Percentiles rank a stretch among this genome's conserved stretches.
Conservation (phyloP, 2,113 vertebrate species). For the Lycaon pictus region DNA sequence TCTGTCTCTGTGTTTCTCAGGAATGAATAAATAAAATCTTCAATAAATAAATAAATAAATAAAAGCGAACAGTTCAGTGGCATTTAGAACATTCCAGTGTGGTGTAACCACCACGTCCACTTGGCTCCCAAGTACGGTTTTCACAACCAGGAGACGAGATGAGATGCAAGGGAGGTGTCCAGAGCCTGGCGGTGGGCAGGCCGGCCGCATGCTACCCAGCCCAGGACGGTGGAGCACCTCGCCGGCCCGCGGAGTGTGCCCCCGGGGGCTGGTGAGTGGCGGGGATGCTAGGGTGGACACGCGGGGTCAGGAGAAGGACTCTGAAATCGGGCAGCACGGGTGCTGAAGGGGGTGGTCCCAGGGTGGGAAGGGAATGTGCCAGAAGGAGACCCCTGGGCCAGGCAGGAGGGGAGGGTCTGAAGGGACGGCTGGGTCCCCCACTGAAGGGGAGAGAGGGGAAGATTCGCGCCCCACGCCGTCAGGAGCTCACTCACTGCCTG, state of each 20-base stretch:
- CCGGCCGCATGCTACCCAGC: not conserved
- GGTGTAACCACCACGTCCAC: too few species aligned
- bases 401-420: not conserved
- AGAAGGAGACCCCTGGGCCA: not conserved
- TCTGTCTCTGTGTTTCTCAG: too few species aligned
- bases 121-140: not conserved
- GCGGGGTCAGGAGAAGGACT: not conserved
- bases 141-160: not conserved
- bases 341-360: not conserved
- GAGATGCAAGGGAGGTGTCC: not conserved
- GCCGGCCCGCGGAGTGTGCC: not conserved
- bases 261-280: accelerated
- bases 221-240: not conserved
- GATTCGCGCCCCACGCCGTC: not conserved
- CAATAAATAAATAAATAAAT: too few species aligned
- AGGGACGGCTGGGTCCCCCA: too few species aligned
- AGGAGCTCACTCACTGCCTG: accelerated
- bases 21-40: too few species aligned
- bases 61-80: not conserved
- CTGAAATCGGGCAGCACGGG: not conserved
- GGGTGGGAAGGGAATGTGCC: not conserved
- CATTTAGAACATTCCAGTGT: not conserved
- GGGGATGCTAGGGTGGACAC: not conserved
- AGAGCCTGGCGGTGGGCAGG: not conserved
- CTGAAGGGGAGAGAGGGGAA: too few species aligned